These are phyloP conservation scores for Conomelus anceps DNA, from an alignment of 2,888 invertebrate genomes.

Conservation along the genomic window DNA sequence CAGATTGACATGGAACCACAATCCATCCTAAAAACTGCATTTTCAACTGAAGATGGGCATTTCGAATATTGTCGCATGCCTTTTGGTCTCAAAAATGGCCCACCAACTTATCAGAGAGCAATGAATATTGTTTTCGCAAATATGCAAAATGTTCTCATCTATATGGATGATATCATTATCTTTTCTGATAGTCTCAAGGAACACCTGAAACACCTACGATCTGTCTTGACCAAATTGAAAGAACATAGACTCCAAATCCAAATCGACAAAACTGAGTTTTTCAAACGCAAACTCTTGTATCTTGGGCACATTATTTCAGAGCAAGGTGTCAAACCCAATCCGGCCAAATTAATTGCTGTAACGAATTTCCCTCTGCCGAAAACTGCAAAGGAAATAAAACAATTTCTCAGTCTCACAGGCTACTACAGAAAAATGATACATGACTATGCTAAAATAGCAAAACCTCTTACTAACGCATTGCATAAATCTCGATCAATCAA, in stretches of 20 bases:
- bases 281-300: no score
- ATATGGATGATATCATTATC: conserved; percentile 15
- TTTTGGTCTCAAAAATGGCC: conserved; percentile 19
- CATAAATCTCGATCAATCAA: background rate
- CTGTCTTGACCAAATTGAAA: background rate
- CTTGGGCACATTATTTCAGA: conserved; percentile 2
- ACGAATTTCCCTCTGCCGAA: conserved; percentile 5
- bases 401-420: conserved; percentile 15
- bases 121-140: conserved; percentile 13
- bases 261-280: conserved; percentile 14
- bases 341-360: background rate
- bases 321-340: background rate
- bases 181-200: conserved; percentile 7
- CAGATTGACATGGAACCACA: conserved; percentile 29
- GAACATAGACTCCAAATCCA: conserved; percentile 5
- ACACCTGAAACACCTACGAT: background rate
- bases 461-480: conserved; percentile 10
- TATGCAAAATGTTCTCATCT: background rate
- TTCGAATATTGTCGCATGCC: conserved; percentile 20
- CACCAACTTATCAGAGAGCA: conserved; percentile 19
- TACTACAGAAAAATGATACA: no score
- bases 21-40: conserved; percentile 15
- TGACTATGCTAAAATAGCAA: conserved; percentile 13
- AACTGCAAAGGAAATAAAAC: conserved; percentile 14
- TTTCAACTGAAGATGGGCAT: conserved; percentile 16